Percentiles rank a stretch among this genome's conserved stretches.
These are phyloP conservation scores for Disparrhopalites patrizii DNA, from an alignment of 2,888 invertebrate species.

Conservation along the genomic window DNA sequence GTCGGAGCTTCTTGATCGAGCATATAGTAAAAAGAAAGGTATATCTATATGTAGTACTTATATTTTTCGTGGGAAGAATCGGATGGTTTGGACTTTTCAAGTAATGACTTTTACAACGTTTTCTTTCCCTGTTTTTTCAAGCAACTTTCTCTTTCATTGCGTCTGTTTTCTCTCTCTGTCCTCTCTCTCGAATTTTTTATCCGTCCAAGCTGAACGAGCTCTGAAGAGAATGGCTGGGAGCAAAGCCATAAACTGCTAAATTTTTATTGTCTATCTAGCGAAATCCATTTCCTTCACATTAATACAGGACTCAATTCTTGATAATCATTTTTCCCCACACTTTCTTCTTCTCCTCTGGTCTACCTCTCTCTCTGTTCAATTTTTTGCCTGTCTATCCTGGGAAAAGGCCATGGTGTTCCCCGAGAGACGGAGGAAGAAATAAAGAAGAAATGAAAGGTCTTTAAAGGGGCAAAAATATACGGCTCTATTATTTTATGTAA, in stretches of 20 bases:
- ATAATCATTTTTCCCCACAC: background rate
- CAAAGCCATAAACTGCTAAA: background rate
- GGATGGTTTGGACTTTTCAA: conserved; percentile 9
- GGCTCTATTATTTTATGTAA: too few relatives aligned
- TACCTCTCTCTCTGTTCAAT: too few relatives aligned
- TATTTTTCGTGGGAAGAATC: conserved; percentile 33
- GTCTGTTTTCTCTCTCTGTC: background rate
- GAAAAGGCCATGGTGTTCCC: too few relatives aligned
- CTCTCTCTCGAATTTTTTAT: background rate
- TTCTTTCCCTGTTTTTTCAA: conserved; percentile 9
- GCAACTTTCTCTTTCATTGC: background rate
- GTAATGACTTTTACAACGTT: conserved; percentile 5
- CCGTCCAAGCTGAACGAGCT: background rate
- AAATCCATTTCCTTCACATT: background rate
- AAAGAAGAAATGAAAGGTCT: too few relatives aligned
- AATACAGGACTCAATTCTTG: background rate
- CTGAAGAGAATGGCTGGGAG: background rate
- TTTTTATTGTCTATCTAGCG: conserved; percentile 6
- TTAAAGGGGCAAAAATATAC: too few relatives aligned
- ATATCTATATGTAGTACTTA: too few relatives aligned
- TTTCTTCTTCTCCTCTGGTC: background rate
- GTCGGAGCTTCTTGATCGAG: too few relatives aligned
- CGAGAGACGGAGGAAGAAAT: too few relatives aligned
- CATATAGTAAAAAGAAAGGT: too few relatives aligned
- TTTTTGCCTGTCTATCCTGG: too few relatives aligned